Percentiles rank a stretch among this genome's conserved stretches.
Conservation (phyloP, 1,140 invertebrate genomes). For the Drosophila ohnishii region DNA sequence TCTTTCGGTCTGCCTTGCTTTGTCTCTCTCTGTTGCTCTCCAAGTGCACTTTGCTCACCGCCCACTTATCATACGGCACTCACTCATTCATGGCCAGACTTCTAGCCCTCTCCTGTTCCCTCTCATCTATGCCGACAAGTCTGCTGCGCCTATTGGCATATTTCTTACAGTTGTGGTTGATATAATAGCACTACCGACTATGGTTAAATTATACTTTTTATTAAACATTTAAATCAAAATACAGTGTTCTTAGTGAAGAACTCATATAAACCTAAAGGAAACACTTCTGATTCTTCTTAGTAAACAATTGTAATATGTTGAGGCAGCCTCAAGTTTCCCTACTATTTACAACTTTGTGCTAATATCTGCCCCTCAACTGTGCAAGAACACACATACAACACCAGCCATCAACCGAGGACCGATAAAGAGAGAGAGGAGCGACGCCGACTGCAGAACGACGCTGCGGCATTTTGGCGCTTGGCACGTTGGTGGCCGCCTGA, state of each 20-base stretch:
- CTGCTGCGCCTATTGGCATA: constrained; percentile 66
- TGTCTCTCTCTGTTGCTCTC: constrained; percentile 12
- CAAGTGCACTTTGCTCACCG: constrained; percentile 45
- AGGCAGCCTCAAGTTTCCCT: neutral
- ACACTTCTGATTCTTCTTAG: neutral
- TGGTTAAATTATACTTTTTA: no score
- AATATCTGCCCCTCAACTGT: constrained; percentile 11
- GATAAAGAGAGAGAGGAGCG: constrained; percentile 22
- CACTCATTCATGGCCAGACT: constrained; percentile 77
- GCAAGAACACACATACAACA: constrained; percentile 11
- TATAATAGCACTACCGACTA: neutral
- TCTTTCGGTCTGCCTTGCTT: constrained; percentile 21
- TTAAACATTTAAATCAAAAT: neutral
- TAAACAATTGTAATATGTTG: no score
- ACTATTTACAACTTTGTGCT: neutral
- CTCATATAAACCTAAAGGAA: neutral
- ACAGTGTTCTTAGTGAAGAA: neutral
- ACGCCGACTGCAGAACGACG: constrained; percentile 50
- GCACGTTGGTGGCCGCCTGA: constrained; percentile 53
- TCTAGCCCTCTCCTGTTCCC: constrained; percentile 4
- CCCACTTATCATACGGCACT: constrained; percentile 72
- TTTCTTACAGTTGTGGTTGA: constrained; percentile 5
- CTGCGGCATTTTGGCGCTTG: constrained; percentile 75
- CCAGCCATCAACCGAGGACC: neutral
- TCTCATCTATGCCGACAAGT: constrained; percentile 10